phyloP scores from a whole-genome alignment of 2,888 invertebrate genomes.

The Nephrotoma flavescens region DNA sequence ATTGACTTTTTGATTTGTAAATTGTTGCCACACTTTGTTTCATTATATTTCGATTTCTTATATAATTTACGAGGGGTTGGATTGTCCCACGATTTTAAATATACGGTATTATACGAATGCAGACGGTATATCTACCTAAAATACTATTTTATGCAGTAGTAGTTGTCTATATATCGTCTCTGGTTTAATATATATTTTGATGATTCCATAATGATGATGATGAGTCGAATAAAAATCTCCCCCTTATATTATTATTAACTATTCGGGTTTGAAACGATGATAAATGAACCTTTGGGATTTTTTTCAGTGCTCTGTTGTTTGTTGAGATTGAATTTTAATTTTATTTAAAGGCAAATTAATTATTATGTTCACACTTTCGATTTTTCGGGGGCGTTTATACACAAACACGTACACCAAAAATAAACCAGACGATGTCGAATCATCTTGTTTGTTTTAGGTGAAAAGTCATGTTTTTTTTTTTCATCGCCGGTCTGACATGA shows the following conservation, averaged over 20 bases:
- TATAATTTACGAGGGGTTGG: background rate
- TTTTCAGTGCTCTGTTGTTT: background rate
- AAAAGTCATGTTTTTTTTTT: background rate
- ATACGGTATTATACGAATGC: background rate
- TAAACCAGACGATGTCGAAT: background rate
- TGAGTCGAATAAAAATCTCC: background rate
- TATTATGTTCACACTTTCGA: background rate
- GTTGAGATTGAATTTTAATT: background rate
- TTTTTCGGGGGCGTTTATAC: background rate
- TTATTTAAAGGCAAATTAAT: background rate
- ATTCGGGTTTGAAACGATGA: background rate
- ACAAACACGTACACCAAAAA: background rate
- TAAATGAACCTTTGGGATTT: background rate
- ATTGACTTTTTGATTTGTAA: slow-evolving; percentile 4
- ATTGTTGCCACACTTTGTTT: slow-evolving; percentile 2
- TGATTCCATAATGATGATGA: background rate
- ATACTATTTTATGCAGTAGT: background rate
- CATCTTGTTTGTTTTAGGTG: background rate
- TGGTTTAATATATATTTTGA: background rate
- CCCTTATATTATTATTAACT: background rate
- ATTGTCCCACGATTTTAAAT: background rate
- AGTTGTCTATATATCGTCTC: background rate
- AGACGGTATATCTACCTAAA: background rate
- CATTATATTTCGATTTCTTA: background rate
- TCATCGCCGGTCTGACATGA: background rate